Evolutionary conservation across 2,888 invertebrate genomes (phyloP), one percentile per base, ranked within the genome.

Genomic region (Athalia circularis): DNA sequence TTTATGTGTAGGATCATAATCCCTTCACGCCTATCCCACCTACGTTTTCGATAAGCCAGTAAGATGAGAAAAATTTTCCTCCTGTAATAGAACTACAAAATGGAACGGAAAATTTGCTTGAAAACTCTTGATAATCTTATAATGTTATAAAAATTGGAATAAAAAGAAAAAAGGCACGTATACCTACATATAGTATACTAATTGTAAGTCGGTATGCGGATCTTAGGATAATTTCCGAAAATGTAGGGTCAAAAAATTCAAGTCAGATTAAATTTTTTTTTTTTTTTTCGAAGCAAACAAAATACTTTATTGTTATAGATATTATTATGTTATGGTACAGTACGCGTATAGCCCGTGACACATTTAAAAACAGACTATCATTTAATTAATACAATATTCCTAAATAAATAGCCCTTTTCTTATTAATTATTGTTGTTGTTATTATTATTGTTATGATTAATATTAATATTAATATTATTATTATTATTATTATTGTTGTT

Each of bases 291-390:
- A 90, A 90, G 90, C 90, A 89, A 90, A 90, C 90, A 90, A 90
- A 90, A 90, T 90, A 90, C 86, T 90, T 90, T 90, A 90, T 90
- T 90, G 88, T 89, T 62, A 29, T 88, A 89, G 86, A 89, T 89
- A 90, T 89, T 89, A 89, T 75, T 62, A 62, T 29, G 29, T 29
- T 59, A 72, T 89, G 89, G 87, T 90, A 89, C 90, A 90, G 84
- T 90, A 90, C 88, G 88, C 88, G 89, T 89, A 29, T 29, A 90
- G 90, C 89, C 90, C 89, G 88, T 90, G 90, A 90, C 89, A 90
- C 89, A 90, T 89, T 87, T 75, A 75, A 87, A 90, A 90, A 89
- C 90, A 90, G 89, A 90, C 88, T 87, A 88, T 29, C 29, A 29
- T 88, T 89, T 88, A 89, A 84, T 89, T 80, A 29, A 62, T 75